Percentiles rank a stretch among this genome's conserved stretches.
Conservation (phyloP, 2,797 vertebrate genomes). For the Huso huso region DNA sequence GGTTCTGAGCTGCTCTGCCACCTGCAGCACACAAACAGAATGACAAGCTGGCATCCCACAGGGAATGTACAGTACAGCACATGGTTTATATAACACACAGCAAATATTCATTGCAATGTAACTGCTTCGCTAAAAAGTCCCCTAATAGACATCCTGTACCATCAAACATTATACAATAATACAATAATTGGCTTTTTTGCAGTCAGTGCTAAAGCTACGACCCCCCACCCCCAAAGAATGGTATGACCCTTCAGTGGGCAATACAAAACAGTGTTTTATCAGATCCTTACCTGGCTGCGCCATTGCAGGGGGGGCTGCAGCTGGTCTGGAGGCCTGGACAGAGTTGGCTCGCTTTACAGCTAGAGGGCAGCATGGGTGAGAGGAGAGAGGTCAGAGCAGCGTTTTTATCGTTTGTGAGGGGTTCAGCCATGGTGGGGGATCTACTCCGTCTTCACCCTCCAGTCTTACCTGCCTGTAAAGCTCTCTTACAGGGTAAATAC, state of each 20-base stretch:
- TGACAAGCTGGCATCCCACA: too few species aligned
- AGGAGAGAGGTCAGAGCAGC: neutral
- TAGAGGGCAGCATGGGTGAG: slow-evolving; percentile 23
- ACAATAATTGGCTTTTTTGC: too few species aligned
- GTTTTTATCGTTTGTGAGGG: neutral
- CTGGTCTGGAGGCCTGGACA: slow-evolving; percentile 48
- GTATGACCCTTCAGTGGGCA: too few species aligned
- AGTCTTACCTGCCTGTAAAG: neutral
- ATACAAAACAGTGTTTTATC: too few species aligned
- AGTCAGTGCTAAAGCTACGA: too few species aligned
- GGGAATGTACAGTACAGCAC: neutral
- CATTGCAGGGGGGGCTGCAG: slow-evolving; percentile 23
- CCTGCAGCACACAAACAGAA: neutral
- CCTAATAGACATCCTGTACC: too few species aligned
- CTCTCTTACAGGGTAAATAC: neutral
- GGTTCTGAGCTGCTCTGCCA: slow-evolving; percentile 5
- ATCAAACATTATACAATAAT: too few species aligned
- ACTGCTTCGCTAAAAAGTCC: too few species aligned
- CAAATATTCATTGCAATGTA: neutral
- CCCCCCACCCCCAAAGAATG: too few species aligned
- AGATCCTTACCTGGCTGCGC: slow-evolving; percentile 62
- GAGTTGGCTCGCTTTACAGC: slow-evolving; percentile 57
- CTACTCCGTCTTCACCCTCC: slow-evolving; percentile 21
- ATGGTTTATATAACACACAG: neutral
- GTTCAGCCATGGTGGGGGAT: too few species aligned